Evolutionary conservation across 2,888 invertebrate species (phyloP).

Genomic region (Linnaemya tessellans): DNA sequence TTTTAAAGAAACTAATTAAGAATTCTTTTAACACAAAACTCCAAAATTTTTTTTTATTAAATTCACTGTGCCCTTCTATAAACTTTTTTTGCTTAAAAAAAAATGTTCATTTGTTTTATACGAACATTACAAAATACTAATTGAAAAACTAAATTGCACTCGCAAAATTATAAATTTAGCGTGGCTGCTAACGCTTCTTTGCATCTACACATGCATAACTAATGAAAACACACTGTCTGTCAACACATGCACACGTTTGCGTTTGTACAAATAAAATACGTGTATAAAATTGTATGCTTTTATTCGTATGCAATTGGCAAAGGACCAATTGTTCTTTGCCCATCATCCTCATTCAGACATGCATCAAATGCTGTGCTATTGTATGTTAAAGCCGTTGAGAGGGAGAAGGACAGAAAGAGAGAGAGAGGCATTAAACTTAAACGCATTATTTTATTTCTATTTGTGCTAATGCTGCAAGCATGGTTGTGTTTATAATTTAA

Average conservation of each 20-base stretch:
- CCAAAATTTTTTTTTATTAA: too few species aligned
- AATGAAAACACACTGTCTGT: not conserved
- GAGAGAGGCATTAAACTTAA: constrained; percentile 13
- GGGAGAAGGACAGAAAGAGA: too few species aligned
- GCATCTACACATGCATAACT: not conserved
- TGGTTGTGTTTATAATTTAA: constrained; percentile 4
- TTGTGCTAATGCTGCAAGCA: not conserved
- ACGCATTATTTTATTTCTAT: constrained; percentile 17
- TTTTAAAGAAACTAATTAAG: too few species aligned
- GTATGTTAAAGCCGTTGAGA: not conserved
- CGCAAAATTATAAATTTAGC: constrained; percentile 51
- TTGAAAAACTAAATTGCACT: constrained; percentile 61
- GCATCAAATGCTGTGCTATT: constrained; percentile 13
- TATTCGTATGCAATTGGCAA: constrained; percentile 59
- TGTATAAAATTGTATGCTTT: constrained; percentile 38
- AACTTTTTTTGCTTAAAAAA: not conserved
- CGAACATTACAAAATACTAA: constrained; percentile 49
- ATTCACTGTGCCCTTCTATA: not conserved
- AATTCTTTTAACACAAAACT: too few species aligned
- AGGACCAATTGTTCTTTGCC: constrained; percentile 47
- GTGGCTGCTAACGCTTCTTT: constrained; percentile 32
- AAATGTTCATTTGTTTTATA: not conserved
- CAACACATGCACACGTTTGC: not conserved
- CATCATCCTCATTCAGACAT: constrained; percentile 25
- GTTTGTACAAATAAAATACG: constrained; percentile 38